Conservation (phyloP, 2,888 invertebrate species). For the Polydrusus pterygomalis region DNA sequence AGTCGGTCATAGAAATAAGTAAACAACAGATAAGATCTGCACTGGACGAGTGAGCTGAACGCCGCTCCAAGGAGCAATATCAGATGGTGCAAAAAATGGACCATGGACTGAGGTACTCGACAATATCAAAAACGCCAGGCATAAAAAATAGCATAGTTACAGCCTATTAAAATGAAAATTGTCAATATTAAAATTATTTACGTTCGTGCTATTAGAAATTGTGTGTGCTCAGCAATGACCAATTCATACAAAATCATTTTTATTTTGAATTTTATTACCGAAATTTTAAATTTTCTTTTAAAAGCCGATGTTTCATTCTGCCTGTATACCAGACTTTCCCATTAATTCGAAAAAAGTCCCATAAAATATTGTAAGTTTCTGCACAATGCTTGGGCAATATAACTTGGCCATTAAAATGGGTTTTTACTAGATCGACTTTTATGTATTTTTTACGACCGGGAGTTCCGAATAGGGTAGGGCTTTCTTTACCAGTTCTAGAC, state of each 20-base stretch:
- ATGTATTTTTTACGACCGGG: conserved; percentile 66
- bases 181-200: too few species aligned
- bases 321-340: conserved; percentile 43
- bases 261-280: conserved; percentile 36
- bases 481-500: conserved; percentile 39
- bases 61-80: too few species aligned
- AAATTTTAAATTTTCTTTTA: conserved; percentile 35
- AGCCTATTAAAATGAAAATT: too few species aligned
- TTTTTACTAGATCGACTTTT: conserved; percentile 68
- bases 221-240: not conserved
- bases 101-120: too few species aligned
- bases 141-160: too few species aligned
- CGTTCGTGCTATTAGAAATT: too few species aligned
- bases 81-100: too few species aligned
- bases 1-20: too few species aligned
- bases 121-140: too few species aligned
- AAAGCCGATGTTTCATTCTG: conserved; percentile 37
- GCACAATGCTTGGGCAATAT: conserved; percentile 65
- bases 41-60: too few species aligned
- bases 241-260: conserved; percentile 30
- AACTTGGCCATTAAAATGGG: conserved; percentile 67
- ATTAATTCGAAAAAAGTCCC: conserved; percentile 51
- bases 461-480: conserved; percentile 45
- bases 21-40: too few species aligned
- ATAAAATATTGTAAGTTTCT: conserved; percentile 62